phyloP scores from a whole-genome alignment of 2,888 invertebrate species.

The Azorinus chamasolen region DNA sequence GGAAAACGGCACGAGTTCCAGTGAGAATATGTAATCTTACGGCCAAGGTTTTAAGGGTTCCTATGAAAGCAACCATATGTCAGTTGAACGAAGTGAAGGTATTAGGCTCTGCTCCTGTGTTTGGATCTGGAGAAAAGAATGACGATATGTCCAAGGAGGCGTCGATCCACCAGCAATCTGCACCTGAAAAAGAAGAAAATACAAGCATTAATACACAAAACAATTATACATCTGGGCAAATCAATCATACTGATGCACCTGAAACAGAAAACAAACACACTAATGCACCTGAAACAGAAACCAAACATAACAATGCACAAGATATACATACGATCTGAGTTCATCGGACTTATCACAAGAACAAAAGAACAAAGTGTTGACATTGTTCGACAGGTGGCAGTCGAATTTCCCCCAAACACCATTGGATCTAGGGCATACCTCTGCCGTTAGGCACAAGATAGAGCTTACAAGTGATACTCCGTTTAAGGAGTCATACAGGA shows the following conservation, averaged over 20 bases:
- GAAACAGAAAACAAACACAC: too few relatives aligned
- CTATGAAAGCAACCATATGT: conserved; percentile 17
- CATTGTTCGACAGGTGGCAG: too few relatives aligned
- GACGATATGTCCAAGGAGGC: too few relatives aligned
- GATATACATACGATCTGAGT: too few relatives aligned
- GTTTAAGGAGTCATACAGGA: conserved; percentile 28
- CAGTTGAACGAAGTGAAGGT: conserved; percentile 24
- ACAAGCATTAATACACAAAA: neutral
- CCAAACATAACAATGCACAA: too few relatives aligned
- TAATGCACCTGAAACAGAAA: too few relatives aligned
- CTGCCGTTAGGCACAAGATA: conserved; percentile 31
- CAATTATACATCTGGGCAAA: neutral
- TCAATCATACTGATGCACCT: too few relatives aligned
- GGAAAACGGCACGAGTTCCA: conserved; percentile 26
- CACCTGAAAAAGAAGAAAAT: conserved; percentile 7
- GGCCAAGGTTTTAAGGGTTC: conserved; percentile 7
- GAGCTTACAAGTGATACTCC: conserved; percentile 15
- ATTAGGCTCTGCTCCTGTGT: neutral
- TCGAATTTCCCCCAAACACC: too few relatives aligned
- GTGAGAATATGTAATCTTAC: conserved; percentile 24
- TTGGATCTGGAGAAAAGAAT: too few relatives aligned
- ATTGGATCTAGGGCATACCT: too few relatives aligned
- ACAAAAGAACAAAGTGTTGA: too few relatives aligned
- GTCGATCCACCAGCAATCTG: too few relatives aligned
- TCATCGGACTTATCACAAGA: conserved; percentile 10